phyloP scores from a whole-genome alignment of 1,140 invertebrate genomes.

The Ceratina calcarata region DNA sequence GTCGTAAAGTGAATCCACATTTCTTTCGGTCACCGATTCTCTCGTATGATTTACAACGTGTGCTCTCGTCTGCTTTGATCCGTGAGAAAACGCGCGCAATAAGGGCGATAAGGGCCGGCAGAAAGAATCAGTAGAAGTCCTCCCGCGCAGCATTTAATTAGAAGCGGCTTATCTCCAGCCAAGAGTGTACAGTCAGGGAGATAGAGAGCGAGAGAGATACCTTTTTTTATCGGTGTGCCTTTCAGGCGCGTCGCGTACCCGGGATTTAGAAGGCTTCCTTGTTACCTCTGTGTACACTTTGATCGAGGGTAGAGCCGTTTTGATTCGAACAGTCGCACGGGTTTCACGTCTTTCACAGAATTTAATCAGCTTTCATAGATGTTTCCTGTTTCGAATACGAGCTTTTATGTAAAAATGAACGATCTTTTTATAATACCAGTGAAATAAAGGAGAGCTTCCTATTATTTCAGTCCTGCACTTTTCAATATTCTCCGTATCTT shows the following conservation, averaged over 20 bases:
- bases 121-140: constrained; percentile 28
- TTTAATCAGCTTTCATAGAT: neutral
- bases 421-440: neutral
- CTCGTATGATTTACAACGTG: neutral
- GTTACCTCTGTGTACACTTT: constrained; percentile 31
- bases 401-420: neutral
- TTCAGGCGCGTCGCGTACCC: constrained; percentile 7
- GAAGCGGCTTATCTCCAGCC: constrained; percentile 55
- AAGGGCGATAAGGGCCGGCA: neutral
- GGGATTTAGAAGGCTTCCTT: constrained; percentile 51
- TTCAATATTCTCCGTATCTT: too few relatives aligned
- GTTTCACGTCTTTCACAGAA: neutral
- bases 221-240: constrained; percentile 22
- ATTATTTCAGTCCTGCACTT: too few relatives aligned
- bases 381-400: neutral
- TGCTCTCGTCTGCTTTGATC: neutral
- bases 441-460: neutral
- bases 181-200: constrained; percentile 25
- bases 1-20: neutral
- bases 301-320: constrained; percentile 37
- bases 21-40: neutral
- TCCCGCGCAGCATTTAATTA: constrained; percentile 65
- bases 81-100: neutral
- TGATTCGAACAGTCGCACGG: constrained; percentile 5
- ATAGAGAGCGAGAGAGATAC: neutral